Conservation (phyloP, 2,113 vertebrate genomes). For the Cygnus atratus region DNA sequence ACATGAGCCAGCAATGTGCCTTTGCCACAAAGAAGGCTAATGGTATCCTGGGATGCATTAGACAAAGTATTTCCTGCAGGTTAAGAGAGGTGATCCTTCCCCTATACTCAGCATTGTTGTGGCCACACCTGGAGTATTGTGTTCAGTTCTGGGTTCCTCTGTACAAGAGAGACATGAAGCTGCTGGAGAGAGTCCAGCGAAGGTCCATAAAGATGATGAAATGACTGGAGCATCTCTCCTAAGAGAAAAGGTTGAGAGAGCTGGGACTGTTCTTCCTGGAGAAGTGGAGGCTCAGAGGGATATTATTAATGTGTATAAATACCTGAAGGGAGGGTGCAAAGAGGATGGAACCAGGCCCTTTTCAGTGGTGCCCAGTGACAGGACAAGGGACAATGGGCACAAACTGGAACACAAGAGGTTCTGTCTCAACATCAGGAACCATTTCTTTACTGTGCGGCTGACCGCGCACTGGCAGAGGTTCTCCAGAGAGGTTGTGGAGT, state of each 20-base stretch:
- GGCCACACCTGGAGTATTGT: background rate
- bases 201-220: background rate
- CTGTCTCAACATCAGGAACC: background rate
- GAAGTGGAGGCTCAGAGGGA: background rate
- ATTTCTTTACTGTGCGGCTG: background rate
- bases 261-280: background rate
- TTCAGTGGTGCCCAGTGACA: background rate
- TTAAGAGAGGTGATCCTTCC: background rate
- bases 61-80: background rate
- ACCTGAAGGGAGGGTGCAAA: background rate
- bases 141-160: background rate
- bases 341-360: background rate
- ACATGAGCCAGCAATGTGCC: background rate
- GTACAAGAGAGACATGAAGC: background rate
- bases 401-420: background rate
- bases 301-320: background rate
- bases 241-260: background rate
- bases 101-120: background rate
- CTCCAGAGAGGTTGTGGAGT: background rate
- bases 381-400: background rate
- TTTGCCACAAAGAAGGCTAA: background rate
- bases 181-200: background rate
- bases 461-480: background rate
- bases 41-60: background rate
- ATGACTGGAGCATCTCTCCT: background rate